phyloP scores from a whole-genome alignment of 1,140 invertebrate species.

The Samia ricini region DNA sequence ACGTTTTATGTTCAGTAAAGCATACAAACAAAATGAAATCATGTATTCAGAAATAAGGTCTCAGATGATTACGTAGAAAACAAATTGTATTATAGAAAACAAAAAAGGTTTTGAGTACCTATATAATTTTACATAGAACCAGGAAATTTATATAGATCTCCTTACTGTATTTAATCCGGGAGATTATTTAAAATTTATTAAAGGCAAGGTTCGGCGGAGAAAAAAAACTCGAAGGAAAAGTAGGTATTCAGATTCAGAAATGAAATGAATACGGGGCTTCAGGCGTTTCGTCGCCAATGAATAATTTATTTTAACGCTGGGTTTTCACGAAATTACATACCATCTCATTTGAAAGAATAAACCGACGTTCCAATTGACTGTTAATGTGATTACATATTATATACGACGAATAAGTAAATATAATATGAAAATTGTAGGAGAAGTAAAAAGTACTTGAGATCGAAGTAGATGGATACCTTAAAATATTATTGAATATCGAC shows the following conservation, averaged over 20 bases:
- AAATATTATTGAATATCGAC: no score
- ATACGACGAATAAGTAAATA: not conserved
- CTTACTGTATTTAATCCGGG: constrained; percentile 54
- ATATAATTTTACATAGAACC: no score
- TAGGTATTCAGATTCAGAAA: constrained; percentile 71
- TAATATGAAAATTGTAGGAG: no score
- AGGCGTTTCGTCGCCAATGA: constrained; percentile 71
- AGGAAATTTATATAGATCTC: constrained; percentile 3
- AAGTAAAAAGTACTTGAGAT: no score
- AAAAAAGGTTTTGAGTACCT: not conserved
- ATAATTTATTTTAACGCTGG: constrained; percentile 73
- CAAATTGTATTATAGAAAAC: not conserved
- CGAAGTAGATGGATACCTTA: no score
- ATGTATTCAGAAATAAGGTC: not conserved
- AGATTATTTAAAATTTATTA: constrained; percentile 70
- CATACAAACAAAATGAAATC: not conserved
- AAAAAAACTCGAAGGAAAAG: constrained; percentile 62
- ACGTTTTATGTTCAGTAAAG: not conserved
- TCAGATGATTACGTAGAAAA: not conserved
- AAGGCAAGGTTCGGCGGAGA: constrained; percentile 56
- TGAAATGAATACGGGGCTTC: constrained; percentile 73
- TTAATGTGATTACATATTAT: constrained; percentile 13
- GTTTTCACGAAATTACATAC: constrained; percentile 72
- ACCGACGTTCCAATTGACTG: constrained; percentile 35
- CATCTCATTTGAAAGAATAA: constrained; percentile 63